Evolutionary conservation across 2,113 vertebrate genomes (phyloP), one percentile per base, ranked within the genome.

Genomic region (Ramphastos sulfuratus): DNA sequence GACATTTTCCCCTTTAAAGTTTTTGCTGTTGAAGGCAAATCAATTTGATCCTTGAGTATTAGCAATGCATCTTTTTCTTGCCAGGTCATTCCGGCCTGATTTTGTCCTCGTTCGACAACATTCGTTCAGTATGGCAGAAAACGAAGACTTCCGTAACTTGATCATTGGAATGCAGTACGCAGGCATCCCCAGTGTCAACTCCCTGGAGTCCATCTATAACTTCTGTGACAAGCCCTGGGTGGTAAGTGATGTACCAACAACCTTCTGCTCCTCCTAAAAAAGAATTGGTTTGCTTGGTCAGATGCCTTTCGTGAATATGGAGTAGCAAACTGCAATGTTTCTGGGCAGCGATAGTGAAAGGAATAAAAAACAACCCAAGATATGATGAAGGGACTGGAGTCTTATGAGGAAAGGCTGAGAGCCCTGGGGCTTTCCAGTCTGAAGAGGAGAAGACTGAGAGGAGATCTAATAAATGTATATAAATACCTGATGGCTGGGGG

Each of bases 191-290:
- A 98, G 99, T 4, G 96, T 99, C 97, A 99, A 99, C 97, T 99
- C 99, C 10, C 97, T 99, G 94, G 98, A 99, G 77, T 99, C 99
- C 50, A 99, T 99, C 96, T 99, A 98, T 96, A 99, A 99, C 97
- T 99, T 99, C 92, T 99, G 99, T 21, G 99, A 99, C 98, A 99
- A 99, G 91, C 99, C 99, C 0, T 99, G 99, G 99, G 99, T 99
- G 97, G 99, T 99, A 97, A 98, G 98, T 98, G 81, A 79, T 48
- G 30, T 6, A 9, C 24, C 5, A 0, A n/a, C 31, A 31, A 66
- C 50, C 23, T 78, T 46, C 37, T 67, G 15, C 33, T 63, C 28
- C 35, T 88, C 64, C 35, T 46, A 27, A 10, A 58, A 58, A 59
- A n/a, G 31, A 20, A 91, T 24, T 33, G 10, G 17, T 50, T 54